These are phyloP conservation scores for Gadus chalcogrammus DNA, from an alignment of 2,113 vertebrate genomes.

Conservation along the genomic window DNA sequence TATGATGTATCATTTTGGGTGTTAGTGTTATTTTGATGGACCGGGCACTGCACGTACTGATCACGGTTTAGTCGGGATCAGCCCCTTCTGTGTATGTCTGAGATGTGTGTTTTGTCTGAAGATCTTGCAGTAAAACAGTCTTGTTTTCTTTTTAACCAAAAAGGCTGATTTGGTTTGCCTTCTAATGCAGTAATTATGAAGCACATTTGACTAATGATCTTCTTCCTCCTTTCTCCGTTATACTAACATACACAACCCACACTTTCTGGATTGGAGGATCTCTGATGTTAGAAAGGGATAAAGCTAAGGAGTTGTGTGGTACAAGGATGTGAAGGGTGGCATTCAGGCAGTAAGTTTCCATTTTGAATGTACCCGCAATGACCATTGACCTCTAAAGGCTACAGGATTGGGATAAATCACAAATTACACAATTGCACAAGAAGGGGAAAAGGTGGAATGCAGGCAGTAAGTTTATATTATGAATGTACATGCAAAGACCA, in stretches of 20 bases:
- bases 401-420: background rate
- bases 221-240: too few relatives aligned
- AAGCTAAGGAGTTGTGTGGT: too few relatives aligned
- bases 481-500: background rate
- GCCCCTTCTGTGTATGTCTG: slow-evolving; percentile 23
- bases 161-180: background rate
- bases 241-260: too few relatives aligned
- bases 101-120: slow-evolving; percentile 5
- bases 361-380: background rate
- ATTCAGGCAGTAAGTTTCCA: too few relatives aligned
- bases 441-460: too few relatives aligned
- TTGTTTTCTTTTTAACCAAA: background rate
- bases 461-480: too few relatives aligned
- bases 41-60: background rate
- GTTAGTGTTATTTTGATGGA: too few relatives aligned
- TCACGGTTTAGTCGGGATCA: slow-evolving; percentile 6
- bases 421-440: background rate
- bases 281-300: too few relatives aligned
- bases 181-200: background rate
- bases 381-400: background rate
- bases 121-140: background rate
- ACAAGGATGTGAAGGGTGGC: too few relatives aligned
- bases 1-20: background rate
- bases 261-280: too few relatives aligned
- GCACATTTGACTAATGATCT: background rate